These are phyloP conservation scores for Dexiosoma caninum DNA, from an alignment of 2,888 invertebrate species.

Conservation along the genomic window DNA sequence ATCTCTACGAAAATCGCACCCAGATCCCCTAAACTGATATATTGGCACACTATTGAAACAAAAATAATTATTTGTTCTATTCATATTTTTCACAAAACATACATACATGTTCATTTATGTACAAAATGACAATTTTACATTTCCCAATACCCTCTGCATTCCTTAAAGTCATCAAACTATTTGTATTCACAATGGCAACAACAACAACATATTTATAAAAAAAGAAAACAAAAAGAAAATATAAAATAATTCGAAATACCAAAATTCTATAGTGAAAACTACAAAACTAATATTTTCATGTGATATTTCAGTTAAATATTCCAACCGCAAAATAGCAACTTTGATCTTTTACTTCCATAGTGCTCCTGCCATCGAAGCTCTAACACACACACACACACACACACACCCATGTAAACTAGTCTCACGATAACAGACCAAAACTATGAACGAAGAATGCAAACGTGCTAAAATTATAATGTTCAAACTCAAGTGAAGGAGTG, in stretches of 20 bases:
- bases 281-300: constrained; percentile 49
- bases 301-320: constrained; percentile 60
- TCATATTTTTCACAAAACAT: too few species aligned
- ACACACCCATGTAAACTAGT: background rate
- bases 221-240: background rate
- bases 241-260: constrained; percentile 43
- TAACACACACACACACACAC: too few species aligned
- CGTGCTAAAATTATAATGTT: constrained; percentile 49
- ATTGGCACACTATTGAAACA: too few species aligned
- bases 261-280: constrained; percentile 45
- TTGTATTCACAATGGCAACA: constrained; percentile 14
- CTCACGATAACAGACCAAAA: too few species aligned
- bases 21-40: too few species aligned
- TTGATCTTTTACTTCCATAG: constrained; percentile 51
- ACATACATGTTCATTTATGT: background rate
- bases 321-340: constrained; percentile 62
- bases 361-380: background rate
- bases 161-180: constrained; percentile 29
- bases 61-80: too few species aligned
- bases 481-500: background rate
- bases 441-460: constrained; percentile 51
- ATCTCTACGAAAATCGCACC: too few species aligned
- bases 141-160: background rate
- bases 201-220: too few species aligned
- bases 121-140: constrained; percentile 1